A percentile compares a stretch with the other conserved stretches of the same genome.
phyloP scores from a whole-genome alignment of 2,888 invertebrate species.

The Diaphora mendica region DNA sequence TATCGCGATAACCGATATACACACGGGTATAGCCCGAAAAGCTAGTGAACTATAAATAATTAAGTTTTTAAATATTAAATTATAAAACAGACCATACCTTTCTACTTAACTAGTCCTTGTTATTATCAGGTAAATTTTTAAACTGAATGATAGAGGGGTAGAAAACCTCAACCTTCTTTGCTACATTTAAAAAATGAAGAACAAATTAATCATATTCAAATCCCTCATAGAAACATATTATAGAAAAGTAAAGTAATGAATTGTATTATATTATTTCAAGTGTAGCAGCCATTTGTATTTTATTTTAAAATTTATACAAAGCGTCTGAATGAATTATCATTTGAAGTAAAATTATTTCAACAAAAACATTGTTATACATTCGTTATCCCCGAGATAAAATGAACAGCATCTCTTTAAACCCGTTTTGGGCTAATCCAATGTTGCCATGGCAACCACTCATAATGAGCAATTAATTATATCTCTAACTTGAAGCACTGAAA shows the following conservation, averaged over 20 bases:
- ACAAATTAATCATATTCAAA: no score
- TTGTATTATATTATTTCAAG: neutral
- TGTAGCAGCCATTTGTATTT: neutral
- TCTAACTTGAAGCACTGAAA: constrained; percentile 54
- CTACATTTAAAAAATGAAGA: neutral
- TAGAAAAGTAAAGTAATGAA: neutral
- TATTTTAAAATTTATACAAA: neutral
- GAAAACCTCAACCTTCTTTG: neutral
- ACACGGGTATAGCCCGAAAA: no score
- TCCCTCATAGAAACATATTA: neutral
- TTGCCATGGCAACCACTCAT: constrained; percentile 55
- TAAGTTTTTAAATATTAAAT: no score
- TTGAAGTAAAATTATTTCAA: neutral
- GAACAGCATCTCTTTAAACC: constrained; percentile 33
- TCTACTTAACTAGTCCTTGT: no score
- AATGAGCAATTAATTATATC: constrained; percentile 76
- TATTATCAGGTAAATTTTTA: no score
- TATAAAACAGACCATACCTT: no score
- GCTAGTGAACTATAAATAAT: no score
- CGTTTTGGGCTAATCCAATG: constrained; percentile 45
- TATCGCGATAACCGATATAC: no score
- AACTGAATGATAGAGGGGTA: no score
- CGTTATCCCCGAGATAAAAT: constrained; percentile 37
- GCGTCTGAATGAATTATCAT: neutral
- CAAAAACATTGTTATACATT: constrained; percentile 12